phyloP scores from a whole-genome alignment of 1,140 invertebrate genomes.

The Philopotamus ludificatus region DNA sequence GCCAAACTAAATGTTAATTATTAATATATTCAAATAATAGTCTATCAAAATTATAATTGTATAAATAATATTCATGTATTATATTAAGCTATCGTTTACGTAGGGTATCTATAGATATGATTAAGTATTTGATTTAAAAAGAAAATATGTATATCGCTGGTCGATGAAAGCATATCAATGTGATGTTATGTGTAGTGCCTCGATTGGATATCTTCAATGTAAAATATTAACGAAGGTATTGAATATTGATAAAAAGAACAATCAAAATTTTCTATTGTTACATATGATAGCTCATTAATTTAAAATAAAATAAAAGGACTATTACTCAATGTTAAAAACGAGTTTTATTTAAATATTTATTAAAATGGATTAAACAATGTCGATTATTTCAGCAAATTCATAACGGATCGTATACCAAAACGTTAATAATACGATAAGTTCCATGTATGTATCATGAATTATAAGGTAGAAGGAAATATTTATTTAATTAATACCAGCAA shows the following conservation, averaged over 20 bases:
- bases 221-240: constrained; percentile 15
- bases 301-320: constrained; percentile 29
- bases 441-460: no score
- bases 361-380: not conserved
- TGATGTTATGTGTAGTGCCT: constrained; percentile 42
- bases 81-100: not conserved
- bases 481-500: no score
- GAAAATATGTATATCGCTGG: constrained; percentile 31
- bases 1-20: constrained; percentile 19
- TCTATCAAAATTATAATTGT: not conserved
- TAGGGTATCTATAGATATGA: not conserved
- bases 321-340: constrained; percentile 17
- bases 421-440: no score
- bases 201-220: constrained; percentile 26
- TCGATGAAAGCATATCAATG: constrained; percentile 43
- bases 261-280: constrained; percentile 40
- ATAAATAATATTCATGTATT: not conserved
- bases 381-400: not conserved
- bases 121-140: constrained; percentile 7
- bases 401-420: no score
- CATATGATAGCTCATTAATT: constrained; percentile 28
- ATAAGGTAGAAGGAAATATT: no score
- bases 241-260: constrained; percentile 35
- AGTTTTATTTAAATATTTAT: constrained; percentile 16
- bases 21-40: constrained; percentile 8